phyloP scores from a whole-genome alignment of 1,140 invertebrate species.

The Formica selysi region DNA sequence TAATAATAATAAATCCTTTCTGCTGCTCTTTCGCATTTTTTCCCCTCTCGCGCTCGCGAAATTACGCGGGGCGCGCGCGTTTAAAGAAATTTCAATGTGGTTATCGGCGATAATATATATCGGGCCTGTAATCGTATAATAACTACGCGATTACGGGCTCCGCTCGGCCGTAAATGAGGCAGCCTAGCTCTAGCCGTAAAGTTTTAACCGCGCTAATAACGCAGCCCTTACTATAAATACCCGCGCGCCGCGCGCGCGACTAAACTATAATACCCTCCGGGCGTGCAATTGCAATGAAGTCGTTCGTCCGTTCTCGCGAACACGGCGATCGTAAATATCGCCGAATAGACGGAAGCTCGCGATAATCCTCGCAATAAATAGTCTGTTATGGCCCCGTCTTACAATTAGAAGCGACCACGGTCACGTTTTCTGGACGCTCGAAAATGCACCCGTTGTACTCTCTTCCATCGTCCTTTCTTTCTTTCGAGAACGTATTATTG shows the following conservation, averaged over 20 bases:
- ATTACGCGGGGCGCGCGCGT: slow-evolving; percentile 8
- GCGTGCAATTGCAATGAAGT: slow-evolving; percentile 62
- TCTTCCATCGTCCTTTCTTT: not conserved
- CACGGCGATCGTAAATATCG: slow-evolving; percentile 51
- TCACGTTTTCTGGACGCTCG: slow-evolving; percentile 21
- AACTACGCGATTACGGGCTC: slow-evolving; percentile 61
- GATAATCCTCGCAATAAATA: slow-evolving; percentile 63
- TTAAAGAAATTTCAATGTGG: slow-evolving; percentile 52
- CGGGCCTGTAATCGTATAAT: slow-evolving; percentile 57
- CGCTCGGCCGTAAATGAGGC: slow-evolving; percentile 56
- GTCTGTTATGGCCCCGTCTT: slow-evolving; percentile 35
- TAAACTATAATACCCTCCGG: slow-evolving; percentile 43
- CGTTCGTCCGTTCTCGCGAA: slow-evolving; percentile 46
- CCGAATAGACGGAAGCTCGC: slow-evolving; percentile 55
- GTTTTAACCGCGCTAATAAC: slow-evolving; percentile 62
- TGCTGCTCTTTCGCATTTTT: not conserved
- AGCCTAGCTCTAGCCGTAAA: slow-evolving; percentile 51
- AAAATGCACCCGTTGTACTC: not conserved
- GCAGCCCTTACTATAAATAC: slow-evolving; percentile 59
- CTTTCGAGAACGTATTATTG: not conserved
- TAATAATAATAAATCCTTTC: slow-evolving; percentile 19
- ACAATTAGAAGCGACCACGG: slow-evolving; percentile 2
- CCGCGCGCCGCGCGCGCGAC: slow-evolving; percentile 26
- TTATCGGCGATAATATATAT: slow-evolving; percentile 50
- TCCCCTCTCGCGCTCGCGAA: not conserved